A percentile compares a stretch with the other conserved stretches of the same genome.
Evolutionary conservation across 1,140 invertebrate species (phyloP).

Genomic region (Bombus waltoni): DNA sequence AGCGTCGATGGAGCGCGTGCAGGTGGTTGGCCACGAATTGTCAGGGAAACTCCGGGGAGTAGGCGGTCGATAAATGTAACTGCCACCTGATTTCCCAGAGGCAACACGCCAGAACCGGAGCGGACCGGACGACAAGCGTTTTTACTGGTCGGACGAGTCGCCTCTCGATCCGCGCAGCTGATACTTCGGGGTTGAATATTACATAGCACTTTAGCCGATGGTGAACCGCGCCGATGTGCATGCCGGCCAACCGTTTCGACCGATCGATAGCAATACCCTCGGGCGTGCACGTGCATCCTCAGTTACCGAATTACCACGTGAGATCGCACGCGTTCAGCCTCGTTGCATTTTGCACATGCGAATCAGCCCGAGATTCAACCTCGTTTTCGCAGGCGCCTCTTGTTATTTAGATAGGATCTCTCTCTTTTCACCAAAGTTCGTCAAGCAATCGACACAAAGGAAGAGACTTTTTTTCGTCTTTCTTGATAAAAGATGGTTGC

Average conservation of each 20-base stretch:
- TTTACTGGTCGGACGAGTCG: neutral
- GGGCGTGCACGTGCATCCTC: constrained; percentile 20
- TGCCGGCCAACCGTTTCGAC: neutral
- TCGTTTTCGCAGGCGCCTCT: neutral
- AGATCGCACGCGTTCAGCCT: neutral
- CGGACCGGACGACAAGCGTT: constrained; percentile 20
- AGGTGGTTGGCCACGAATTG: constrained; percentile 39
- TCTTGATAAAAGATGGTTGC: no score
- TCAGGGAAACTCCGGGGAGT: constrained; percentile 12
- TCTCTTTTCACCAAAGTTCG: rapidly evolving
- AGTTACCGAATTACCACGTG: neutral
- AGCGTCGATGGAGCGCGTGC: constrained; percentile 12
- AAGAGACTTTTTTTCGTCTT: no score
- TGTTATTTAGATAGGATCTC: neutral
- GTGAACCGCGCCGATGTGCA: constrained; percentile 27
- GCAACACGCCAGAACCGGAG: constrained; percentile 3
- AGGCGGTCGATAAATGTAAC: constrained; percentile 38
- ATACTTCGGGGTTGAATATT: constrained; percentile 39
- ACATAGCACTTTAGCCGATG: constrained; percentile 21
- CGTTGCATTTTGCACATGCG: neutral
- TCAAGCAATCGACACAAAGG: no score
- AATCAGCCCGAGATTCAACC: neutral
- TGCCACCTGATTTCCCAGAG: constrained; percentile 41
- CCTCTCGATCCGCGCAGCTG: constrained; percentile 6
- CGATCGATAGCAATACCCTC: constrained; percentile 32